Evolutionary conservation across 2,113 vertebrate species (phyloP), one percentile per base, ranked within the genome.

Genomic region (Mesocricetus auratus): DNA sequence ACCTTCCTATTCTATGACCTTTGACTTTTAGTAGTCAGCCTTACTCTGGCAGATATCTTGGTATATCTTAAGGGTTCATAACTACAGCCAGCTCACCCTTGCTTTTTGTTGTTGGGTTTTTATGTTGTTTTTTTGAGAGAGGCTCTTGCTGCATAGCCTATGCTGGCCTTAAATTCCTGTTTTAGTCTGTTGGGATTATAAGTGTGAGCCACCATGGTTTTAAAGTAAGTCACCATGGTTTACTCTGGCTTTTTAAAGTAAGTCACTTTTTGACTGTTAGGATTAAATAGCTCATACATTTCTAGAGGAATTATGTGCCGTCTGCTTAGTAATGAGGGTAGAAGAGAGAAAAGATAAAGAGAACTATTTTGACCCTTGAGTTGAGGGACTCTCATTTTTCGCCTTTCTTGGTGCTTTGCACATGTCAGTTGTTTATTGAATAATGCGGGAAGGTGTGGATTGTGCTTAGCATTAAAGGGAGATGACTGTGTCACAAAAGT

Each of bases 391-490:
- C 0, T 94, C 66, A 60, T 90, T 36, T 86, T 95, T 21, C 87
- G 53, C 17, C 50, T 93, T 96, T 15, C 36, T 74, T 21, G 33
- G 50, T 74, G 39, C 50, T 9, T 95, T 92, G 58, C 58, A 85
- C 26, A n/a, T 36, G 60, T 74, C n/a, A 83, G 3, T 71, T 81
- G 42, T 90, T 91, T 81, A 69, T 31, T 94, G 73, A 73, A 31
- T 73, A 89, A 77, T 89, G 29, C 53, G 69, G 66, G 16, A 85
- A 91, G 60, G n/a, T 94, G 0, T 83, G 58, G 50, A 42, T 92
- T 85, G 56, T 88, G 45, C 69, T 85, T n/a, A 88, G 82, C 47
- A 50, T 60, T 82, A 95, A 89, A 90, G n/a, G 94, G 21, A 92
- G 13, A 36, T 71, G 53, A 89, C 45, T 85, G 47, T 83, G 56